Evolutionary conservation across 2,113 vertebrate species (phyloP).

Genomic region (Megaleporinus macrocephalus): DNA sequence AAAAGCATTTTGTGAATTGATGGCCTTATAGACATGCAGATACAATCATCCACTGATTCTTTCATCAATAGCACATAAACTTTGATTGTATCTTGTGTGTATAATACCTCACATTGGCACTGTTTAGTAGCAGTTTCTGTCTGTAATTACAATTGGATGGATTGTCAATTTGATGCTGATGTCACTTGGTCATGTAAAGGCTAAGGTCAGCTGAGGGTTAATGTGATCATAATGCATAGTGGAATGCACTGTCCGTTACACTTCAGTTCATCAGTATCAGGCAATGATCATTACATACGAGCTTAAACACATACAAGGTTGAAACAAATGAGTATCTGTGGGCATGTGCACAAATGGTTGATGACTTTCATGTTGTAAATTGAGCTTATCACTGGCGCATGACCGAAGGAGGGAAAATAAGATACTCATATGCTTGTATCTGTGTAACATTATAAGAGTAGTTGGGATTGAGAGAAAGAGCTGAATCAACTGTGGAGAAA

Average conservation of each 20-base stretch:
- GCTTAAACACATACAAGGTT: not conserved
- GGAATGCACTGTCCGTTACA: slow-evolving; percentile 13
- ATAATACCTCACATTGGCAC: not conserved
- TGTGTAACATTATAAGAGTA: not conserved
- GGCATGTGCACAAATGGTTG: not conserved
- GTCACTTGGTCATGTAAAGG: slow-evolving; percentile 2
- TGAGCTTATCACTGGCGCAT: not conserved
- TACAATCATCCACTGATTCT: slow-evolving; percentile 22
- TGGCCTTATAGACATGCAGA: slow-evolving; percentile 4
- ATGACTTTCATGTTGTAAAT: not conserved
- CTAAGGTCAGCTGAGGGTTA: slow-evolving; percentile 37
- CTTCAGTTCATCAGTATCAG: slow-evolving; percentile 10
- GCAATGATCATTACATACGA: not conserved
- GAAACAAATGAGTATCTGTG: not conserved
- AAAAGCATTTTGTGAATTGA: not conserved
- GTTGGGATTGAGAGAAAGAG: not conserved
- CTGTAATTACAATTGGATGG: slow-evolving; percentile 34
- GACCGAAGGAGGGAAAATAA: not conserved
- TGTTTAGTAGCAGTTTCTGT: not conserved
- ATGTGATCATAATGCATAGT: slow-evolving; percentile 8
- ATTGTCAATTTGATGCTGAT: not conserved
- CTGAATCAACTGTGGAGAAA: not conserved
- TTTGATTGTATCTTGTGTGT: not conserved
- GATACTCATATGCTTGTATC: not conserved
- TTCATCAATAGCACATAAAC: slow-evolving; percentile 7